Base-by-base conservation (phyloP, 1,140 invertebrate genomes). In the Rhyacophila brunnea region DNA sequence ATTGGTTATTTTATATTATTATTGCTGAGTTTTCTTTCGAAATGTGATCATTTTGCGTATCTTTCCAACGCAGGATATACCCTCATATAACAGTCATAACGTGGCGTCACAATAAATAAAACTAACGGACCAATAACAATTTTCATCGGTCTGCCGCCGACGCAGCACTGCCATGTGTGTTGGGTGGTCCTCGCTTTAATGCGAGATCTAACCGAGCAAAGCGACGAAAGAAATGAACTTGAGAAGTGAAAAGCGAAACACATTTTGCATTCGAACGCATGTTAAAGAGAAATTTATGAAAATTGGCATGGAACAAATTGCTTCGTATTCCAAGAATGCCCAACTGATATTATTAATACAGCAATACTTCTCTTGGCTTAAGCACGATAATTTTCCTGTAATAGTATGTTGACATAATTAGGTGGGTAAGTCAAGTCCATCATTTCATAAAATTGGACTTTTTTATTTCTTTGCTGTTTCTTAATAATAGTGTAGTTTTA, bases 51-150 rank as follows among this genome's bases (percentile, higher is more conserved):
- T 28, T n/a, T n/a, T 28, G 23, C 23, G 34, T 59, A 14, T 35
- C 49, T 42, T 0, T 11, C 7, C n/a, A 34, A 54, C 52, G 38
- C 49, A 51, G 60, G 49, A 58, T 45, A 40, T 17, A 51, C 46
- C n/a, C 34, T n/a, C n/a, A n/a, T n/a, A 42, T 56, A 40, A 35
- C 43, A 10, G 17, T 28, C 3, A 9, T 28, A 42, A 50, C 48
- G 32, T 32, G 23, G 62, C 58, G 48, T 34, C 34, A 56, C 62
- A 52, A 60, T 64, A 64, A 64, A 64, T 60, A 64, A 64, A 52
- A 38, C 28, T 40, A 64, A 64, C 60, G 44, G 62, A 53, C 62
- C 58, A 55, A 64, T 64, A 64, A 60, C 62, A 59, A 64, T 64
- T 60, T 64, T 60, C 62, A 64, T 64, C 62, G 58, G 52, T 54